Evolutionary conservation across 2,797 vertebrate genomes (phyloP), one percentile per base, ranked within the genome.

Genomic region (Saxicola maurus): DNA sequence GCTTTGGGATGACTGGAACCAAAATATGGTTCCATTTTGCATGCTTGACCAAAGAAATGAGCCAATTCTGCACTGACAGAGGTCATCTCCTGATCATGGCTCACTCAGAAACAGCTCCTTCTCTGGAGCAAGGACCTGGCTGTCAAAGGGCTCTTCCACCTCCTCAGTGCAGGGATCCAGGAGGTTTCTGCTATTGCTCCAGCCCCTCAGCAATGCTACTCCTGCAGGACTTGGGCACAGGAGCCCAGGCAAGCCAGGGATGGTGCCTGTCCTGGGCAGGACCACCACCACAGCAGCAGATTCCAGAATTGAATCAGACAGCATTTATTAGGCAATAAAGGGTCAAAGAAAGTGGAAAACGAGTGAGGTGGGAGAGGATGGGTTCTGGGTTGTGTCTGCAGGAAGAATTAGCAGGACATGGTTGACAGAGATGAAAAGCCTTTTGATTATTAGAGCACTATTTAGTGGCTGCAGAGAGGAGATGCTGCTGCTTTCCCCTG

Each of bases 391-490:
- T 93, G 48, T 28, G 25, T 59, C 80, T 68, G 35, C 18, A 46
- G 74, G 49, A 84, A 66, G 74, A 68, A 59, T 82, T 72, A 89
- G 61, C 60, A 82, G 82, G 71, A 46, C 9, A 5, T 37, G 33
- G 19, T 73, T 90, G 69, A 59, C 10, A 16, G 64, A 25, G n/a
- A 72, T 81, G 48, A 91, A 89, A 92, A 91, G 59, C 27, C 52
- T 65, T 87, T 77, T 87, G 57, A 81, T 80, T 76, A 45, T 73
- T 43, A 82, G 66, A 55, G 49, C 43, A 66, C 48, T 33, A 51
- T 56, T 74, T 65, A 75, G 43, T 28, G 60, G 37, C 78, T 78
- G 33, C 37, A 40, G 59, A 90, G 66, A 48, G 42, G 43, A 67
- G 45, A 60, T 27, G n/a, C 27, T 86, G 57, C 73, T 62, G 25